Evolutionary conservation across 2,888 invertebrate genomes (phyloP), one percentile per base, ranked within the genome.

Genomic region (Xanthia togata): DNA sequence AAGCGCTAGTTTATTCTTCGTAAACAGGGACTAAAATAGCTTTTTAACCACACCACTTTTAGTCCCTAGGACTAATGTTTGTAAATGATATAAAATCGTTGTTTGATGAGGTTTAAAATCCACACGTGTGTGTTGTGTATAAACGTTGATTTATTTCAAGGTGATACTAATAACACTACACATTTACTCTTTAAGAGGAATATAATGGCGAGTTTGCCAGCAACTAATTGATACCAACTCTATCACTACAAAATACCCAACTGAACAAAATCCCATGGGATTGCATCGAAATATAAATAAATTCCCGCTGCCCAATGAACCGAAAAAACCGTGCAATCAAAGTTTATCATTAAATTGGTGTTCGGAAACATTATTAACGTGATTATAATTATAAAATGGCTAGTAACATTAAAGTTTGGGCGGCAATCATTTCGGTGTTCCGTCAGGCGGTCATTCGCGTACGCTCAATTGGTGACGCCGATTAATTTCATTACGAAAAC

Each of bases 401-500:
- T 60, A 38, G 85, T 67, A 38, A 70, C 44, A 78, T 83, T 78
- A 60, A 74, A 86, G 73, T 79, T 74, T 72, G 69, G 44, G 26
- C 12, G 41, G 76, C 73, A 86, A 82, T 84, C 72, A 84, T 84
- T 84, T 60, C 70, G 35, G 47, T 76, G 83, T 64, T 67, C 73
- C 65, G 65, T 79, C 83, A 76, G 65, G 79, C 84, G 72, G 67
- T 70, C 76, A 83, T 23, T 79, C 86, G 69, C 59, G 76, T 77
- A 64, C 87, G 81, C 70, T 88, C 88, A 83, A 82, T 88, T 83
- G 87, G 81, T 83, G 81, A 80, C 87, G 79, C 73, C 85, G 83
- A 88, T 88, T 88, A 83, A 87, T 87, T 88, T 88, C 83, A 88
- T 88, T 84, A 88, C 79, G 77, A 78, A 70, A 82, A 79, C 77